Evolutionary conservation across 2,888 invertebrate species (phyloP).

Genomic region (Bedellia somnulentella): DNA sequence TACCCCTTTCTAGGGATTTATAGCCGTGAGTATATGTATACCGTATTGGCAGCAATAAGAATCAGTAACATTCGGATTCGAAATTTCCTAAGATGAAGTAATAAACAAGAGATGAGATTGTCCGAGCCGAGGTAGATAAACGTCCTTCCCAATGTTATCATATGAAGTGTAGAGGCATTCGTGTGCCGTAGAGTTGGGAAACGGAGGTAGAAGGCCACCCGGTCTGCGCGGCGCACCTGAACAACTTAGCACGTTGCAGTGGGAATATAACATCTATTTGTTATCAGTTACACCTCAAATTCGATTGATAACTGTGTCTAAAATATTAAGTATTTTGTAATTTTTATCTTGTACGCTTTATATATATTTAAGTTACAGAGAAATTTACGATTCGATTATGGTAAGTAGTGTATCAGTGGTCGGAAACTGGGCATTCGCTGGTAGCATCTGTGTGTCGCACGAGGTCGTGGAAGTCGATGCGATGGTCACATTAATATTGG

Average conservation of each 20-base stretch:
- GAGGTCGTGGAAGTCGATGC: no score
- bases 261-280: constrained; percentile 7
- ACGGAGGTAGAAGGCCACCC: constrained; percentile 10
- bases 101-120: not conserved
- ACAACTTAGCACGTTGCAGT: constrained; percentile 6
- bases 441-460: no score
- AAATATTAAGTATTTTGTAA: no score
- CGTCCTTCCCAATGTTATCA: constrained; percentile 3
- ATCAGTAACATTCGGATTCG: not conserved
- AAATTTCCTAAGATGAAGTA: not conserved
- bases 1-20: no score
- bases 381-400: no score
- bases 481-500: no score
- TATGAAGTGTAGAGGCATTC: not conserved
- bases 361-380: no score
- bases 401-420: no score
- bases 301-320: no score
- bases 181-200: constrained; percentile 1
- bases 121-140: not conserved
- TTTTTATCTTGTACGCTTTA: no score
- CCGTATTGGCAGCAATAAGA: not conserved
- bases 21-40: no score
- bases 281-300: not conserved
- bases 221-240: constrained; percentile 10
- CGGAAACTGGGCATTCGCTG: no score